A percentile compares a stretch with the other conserved stretches of the same genome.
Evolutionary conservation across 2,113 vertebrate genomes (phyloP).

Genomic region (Cyanistes caeruleus): DNA sequence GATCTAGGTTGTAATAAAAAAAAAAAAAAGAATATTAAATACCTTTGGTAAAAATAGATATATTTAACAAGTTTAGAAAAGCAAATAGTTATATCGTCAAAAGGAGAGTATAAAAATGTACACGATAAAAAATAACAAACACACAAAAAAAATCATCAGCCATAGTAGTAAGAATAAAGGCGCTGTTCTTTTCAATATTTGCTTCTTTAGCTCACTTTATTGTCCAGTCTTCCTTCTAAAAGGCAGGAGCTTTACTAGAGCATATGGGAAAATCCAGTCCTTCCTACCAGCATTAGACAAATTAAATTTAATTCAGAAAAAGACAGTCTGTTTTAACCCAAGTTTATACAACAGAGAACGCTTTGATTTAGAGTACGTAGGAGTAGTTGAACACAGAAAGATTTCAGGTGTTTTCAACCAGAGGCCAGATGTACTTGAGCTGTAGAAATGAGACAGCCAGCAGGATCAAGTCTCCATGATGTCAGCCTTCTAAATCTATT

Average conservation of each 20-base stretch:
- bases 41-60: slow-evolving; percentile 90
- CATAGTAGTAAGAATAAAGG: slow-evolving; percentile 69
- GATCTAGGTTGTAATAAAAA: slow-evolving; percentile 78
- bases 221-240: slow-evolving; percentile 71
- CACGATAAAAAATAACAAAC: slow-evolving; percentile 72
- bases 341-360: slow-evolving; percentile 54
- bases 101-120: slow-evolving; percentile 85
- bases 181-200: slow-evolving; percentile 55
- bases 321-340: slow-evolving; percentile 55
- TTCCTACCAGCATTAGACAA: slow-evolving; percentile 59
- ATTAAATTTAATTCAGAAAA: slow-evolving; percentile 53
- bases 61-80: slow-evolving; percentile 86
- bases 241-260: slow-evolving; percentile 52
- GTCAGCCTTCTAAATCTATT: slow-evolving; percentile 13
- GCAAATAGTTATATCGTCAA: slow-evolving; percentile 80
- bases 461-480: slow-evolving; percentile 47
- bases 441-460: slow-evolving; percentile 60
- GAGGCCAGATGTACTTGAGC: slow-evolving; percentile 55
- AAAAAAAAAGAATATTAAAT: slow-evolving; percentile 86
- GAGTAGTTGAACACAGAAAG: slow-evolving; percentile 53
- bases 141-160: slow-evolving; percentile 69
- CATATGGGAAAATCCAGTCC: slow-evolving; percentile 68
- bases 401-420: slow-evolving; percentile 68
- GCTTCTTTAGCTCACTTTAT: slow-evolving; percentile 56
- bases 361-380: slow-evolving; percentile 54